Base-by-base conservation (phyloP, 2,113 vertebrate species). In the Ammodytes marinus region DNA sequence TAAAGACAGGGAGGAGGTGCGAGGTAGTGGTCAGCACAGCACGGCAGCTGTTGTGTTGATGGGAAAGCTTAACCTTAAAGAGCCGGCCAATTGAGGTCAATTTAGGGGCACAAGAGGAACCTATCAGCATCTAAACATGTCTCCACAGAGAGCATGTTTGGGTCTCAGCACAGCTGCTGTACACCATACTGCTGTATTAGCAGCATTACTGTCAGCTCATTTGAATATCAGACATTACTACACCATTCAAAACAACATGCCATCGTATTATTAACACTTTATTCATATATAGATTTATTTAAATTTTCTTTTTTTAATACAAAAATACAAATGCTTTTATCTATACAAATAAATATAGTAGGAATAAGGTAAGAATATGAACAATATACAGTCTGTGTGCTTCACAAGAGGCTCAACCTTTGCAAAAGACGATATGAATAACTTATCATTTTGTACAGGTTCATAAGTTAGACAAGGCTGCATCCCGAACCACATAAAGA, bases 271-370 rank as follows among this genome's bases (percentile, higher is more conserved):
- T 81, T 88, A 75, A 77, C 47, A 58, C 84, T 88, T 89, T 88
- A 90, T 91, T 88, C 14, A 74, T 83, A 85, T 77, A 79, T 27
- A 70, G 4, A 53, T 74, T 54, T 75, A 53, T 59, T 66, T 63
- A 86, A 60, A 52, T 86, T 82, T 12, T 66, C 64, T 85, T 76
- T 77, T 88, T 79, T 90, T 94, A 27, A 27, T 93, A 93, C 82
- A 95, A 95, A 95, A 95, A 95, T 94, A 95, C 86, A 94, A 93
- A 94, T 73, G 12, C 11, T 81, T 91, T 86, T 92, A 27, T 93
- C 75, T 91, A 90, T 95, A 92, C 86, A 95, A 96, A 96, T 95
- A 96, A 95, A 96, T 95, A 96, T 85, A 13, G 42, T 49, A 79
- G 75, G 70, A 88, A 88, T 86, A 77, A 80, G 86, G 79, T 45